Conservation (phyloP, 2,888 invertebrate genomes). For the Drosophila infuscata region DNA sequence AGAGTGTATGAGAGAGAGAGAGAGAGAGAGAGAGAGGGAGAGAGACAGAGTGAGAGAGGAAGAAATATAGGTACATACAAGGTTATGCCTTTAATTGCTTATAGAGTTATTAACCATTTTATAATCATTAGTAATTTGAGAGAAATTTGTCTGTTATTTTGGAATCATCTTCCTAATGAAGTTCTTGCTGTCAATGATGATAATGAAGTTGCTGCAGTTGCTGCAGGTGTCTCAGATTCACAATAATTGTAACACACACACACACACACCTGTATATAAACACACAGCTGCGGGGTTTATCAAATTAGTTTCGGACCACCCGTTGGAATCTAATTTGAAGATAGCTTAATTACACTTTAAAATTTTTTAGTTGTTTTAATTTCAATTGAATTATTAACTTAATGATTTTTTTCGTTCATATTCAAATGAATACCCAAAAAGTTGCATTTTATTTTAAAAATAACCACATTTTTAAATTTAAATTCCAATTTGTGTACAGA, state of each 20-base stretch:
- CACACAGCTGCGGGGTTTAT: background rate
- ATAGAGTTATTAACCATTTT: conserved; percentile 72
- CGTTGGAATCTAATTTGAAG: background rate
- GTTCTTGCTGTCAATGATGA: background rate
- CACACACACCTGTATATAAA: background rate
- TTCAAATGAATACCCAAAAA: background rate
- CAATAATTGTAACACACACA: conserved; percentile 9
- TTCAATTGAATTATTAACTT: background rate
- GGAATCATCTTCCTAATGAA: background rate
- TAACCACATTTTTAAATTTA: background rate
- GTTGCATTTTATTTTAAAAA: background rate
- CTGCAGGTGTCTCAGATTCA: conserved; percentile 4
- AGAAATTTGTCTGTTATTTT: conserved; percentile 33
- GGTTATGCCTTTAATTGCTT: conserved; percentile 63
- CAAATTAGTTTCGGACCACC: conserved; percentile 16
- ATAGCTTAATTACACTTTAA: conserved; percentile 9
- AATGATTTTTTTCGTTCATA: background rate
- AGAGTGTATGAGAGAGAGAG: background rate
- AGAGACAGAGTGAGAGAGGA: background rate
- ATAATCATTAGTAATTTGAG: conserved; percentile 63
- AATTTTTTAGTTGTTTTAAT: background rate
- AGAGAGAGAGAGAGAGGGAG: background rate
- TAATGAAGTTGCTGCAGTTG: conserved; percentile 10
- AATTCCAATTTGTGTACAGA: background rate
- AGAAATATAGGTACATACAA: background rate